phyloP scores from a whole-genome alignment of 2,888 invertebrate species.

The Thumatha senex region DNA sequence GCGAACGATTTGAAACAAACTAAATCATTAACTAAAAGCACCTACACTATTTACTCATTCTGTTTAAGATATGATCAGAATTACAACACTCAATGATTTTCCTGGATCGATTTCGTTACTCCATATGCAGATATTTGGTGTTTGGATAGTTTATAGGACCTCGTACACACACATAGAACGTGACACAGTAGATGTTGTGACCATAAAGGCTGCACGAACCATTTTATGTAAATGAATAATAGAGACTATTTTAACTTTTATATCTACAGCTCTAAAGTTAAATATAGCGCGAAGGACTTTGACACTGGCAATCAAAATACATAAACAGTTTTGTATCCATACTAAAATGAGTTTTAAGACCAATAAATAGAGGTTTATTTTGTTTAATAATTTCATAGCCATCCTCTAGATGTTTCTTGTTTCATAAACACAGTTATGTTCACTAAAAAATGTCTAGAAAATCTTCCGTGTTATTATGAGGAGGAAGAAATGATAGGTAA shows the following conservation, averaged over 20 bases:
- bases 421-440: conserved; percentile 11
- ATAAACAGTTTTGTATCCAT: neutral
- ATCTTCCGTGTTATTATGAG: conserved; percentile 20
- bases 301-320: conserved; percentile 4
- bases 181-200: too few species aligned
- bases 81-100: too few species aligned
- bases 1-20: too few species aligned
- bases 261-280: neutral
- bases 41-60: too few species aligned
- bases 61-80: too few species aligned
- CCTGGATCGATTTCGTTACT: too few species aligned
- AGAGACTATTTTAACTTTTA: conserved; percentile 2
- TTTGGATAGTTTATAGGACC: too few species aligned
- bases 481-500: conserved; percentile 7
- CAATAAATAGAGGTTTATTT: conserved; percentile 1
- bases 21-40: too few species aligned
- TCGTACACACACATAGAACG: too few species aligned
- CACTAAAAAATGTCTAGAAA: conserved; percentile 18
- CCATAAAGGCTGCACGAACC: neutral
- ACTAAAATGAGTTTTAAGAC: neutral
- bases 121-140: too few species aligned
- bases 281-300: conserved; percentile 5
- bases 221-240: neutral
- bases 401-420: too few species aligned
- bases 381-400: neutral